These are phyloP conservation scores for Andricus curvator DNA, from an alignment of 2,888 invertebrate species.

Conservation along the genomic window DNA sequence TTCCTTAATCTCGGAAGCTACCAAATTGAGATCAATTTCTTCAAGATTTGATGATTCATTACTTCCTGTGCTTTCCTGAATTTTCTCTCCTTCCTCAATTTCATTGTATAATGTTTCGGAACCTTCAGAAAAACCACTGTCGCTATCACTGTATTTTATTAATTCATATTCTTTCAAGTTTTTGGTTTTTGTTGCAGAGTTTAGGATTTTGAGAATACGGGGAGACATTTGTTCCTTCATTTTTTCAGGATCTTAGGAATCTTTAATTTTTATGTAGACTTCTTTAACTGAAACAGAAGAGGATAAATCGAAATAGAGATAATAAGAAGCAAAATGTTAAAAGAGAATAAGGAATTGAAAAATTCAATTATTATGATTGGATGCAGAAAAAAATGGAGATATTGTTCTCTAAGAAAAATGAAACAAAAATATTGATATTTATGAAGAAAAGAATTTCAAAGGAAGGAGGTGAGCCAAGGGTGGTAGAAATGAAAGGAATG, in stretches of 20 bases:
- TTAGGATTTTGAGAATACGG: no score
- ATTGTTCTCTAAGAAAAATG: no score
- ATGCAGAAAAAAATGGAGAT: no score
- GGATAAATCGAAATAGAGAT: no score
- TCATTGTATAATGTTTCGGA: background rate
- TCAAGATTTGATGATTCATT: background rate
- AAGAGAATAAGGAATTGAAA: no score
- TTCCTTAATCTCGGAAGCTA: background rate
- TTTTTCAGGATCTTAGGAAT: background rate
- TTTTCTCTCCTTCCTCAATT: background rate
- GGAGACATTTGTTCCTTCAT: conserved; percentile 1
- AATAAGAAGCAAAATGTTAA: no score
- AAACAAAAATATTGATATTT: no score
- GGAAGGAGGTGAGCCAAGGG: no score
- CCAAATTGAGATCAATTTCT: conserved; percentile 17
- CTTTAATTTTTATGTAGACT: background rate
- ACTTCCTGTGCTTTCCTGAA: conserved; percentile 14
- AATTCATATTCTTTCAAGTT: background rate
- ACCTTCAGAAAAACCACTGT: background rate
- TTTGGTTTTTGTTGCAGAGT: background rate
- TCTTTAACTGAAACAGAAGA: background rate
- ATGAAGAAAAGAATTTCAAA: no score
- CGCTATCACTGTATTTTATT: background rate
- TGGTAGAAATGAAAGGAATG: no score
- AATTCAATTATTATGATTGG: no score